phyloP scores from a whole-genome alignment of 2,113 vertebrate species.

The Atlantisia rogersi region DNA sequence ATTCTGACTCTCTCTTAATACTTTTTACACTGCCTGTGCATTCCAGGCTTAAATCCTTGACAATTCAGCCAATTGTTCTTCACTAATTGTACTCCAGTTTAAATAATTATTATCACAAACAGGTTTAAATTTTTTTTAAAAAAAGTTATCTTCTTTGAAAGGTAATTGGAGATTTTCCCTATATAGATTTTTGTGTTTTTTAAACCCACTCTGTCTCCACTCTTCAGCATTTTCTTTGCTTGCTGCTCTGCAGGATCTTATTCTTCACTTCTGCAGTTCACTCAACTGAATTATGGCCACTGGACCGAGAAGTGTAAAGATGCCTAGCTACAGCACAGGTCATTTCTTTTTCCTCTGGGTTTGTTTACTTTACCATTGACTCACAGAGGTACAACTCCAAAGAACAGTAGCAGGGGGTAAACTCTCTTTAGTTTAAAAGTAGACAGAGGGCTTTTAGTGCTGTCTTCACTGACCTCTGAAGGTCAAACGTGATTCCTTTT shows the following conservation, averaged over 20 bases:
- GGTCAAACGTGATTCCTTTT: background rate
- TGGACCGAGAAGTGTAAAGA: background rate
- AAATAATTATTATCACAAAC: background rate
- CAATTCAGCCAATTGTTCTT: background rate
- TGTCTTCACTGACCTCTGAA: background rate
- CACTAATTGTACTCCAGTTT: background rate
- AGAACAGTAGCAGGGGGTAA: background rate
- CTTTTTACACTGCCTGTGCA: background rate
- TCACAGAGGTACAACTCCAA: background rate
- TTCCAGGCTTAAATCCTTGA: background rate
- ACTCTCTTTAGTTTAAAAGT: background rate
- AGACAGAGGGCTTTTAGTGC: background rate
- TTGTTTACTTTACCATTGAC: slow-evolving; percentile 2
- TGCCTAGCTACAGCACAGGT: background rate
- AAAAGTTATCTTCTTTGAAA: background rate
- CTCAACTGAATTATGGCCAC: background rate
- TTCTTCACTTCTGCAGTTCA: background rate
- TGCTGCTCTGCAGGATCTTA: background rate
- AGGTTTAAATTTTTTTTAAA: background rate
- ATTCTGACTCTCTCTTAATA: background rate
- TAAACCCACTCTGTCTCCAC: background rate
- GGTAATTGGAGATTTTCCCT: background rate
- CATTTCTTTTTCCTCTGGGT: background rate
- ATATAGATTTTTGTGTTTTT: too few species aligned
- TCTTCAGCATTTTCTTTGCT: background rate